Evolutionary conservation across 2,888 invertebrate genomes (phyloP), one percentile per base, ranked within the genome.

Genomic region (Brachycybe producta): DNA sequence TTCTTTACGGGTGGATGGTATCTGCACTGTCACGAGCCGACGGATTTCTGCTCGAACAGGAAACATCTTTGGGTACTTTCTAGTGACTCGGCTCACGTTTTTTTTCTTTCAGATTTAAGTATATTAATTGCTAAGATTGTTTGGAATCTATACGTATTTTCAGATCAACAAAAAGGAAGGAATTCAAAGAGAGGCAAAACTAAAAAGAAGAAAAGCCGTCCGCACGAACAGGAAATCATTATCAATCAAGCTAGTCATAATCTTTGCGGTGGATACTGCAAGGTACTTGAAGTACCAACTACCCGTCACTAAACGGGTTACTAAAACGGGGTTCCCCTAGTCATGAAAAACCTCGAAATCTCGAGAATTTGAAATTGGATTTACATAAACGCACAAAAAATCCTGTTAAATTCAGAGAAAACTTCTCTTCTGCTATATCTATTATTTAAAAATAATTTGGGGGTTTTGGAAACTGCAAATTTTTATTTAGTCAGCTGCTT

Each of bases 241-340:
- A 75, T 85, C 67, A 83, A 84, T 60, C 92, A 94, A 67, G 90
- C 88, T 1, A 74, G 90, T 70, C 88, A 92, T 67, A 86, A 86
- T 65, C 80, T 95, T 75, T 90, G 90, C 66, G 94, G 91, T 1
- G 95, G 92, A 5, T 91, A 86, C 67, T 92, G 87, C 64, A 92
- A 91, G 76, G 87, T 82, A n/a, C n/a, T n/a, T n/a, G n/a, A n/a
- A n/a, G n/a, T n/a, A n/a, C n/a, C n/a, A n/a, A n/a, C n/a, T n/a
- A n/a, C n/a, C n/a, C n/a, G n/a, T n/a, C n/a, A n/a, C n/a, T n/a
- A n/a, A n/a, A n/a, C n/a, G n/a, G n/a, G n/a, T n/a, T n/a, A n/a
- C n/a, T n/a, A n/a, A n/a, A n/a, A n/a, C n/a, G n/a, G n/a, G n/a
- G n/a, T n/a, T n/a, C n/a, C n/a, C n/a, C n/a, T n/a, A n/a, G n/a